Evolutionary conservation across 2,797 vertebrate species (phyloP).

Genomic region (Phrynocephalus vlangalii): DNA sequence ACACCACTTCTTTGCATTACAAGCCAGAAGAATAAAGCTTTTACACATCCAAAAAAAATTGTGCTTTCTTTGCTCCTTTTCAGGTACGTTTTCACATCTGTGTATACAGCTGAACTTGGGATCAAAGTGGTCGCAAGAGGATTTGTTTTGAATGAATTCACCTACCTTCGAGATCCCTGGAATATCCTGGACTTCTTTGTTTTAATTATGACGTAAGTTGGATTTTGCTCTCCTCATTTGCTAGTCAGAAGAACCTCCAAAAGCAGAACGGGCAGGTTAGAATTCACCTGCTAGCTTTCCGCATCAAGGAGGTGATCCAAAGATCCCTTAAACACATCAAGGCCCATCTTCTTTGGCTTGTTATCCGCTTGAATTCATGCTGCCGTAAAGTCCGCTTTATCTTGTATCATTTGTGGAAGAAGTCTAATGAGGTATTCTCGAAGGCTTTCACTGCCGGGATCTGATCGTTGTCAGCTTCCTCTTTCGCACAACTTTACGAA

Average conservation of each 20-base stretch:
- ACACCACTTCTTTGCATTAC: too few relatives aligned
- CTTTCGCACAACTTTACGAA: too few relatives aligned
- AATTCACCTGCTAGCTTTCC: not conserved
- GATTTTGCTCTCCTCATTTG: not conserved
- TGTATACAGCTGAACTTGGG: constrained; percentile 92
- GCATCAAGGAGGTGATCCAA: not conserved
- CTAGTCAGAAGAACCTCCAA: not conserved
- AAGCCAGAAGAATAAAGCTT: too few relatives aligned
- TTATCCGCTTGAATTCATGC: not conserved
- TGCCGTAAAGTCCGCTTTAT: not conserved
- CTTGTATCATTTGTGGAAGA: not conserved
- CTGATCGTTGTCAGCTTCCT: too few relatives aligned
- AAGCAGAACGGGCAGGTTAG: not conserved
- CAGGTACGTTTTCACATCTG: constrained; percentile 88
- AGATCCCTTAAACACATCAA: not conserved
- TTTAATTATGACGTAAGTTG: constrained; percentile 90
- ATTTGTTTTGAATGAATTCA: constrained; percentile 90
- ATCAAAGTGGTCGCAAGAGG: constrained; percentile 95
- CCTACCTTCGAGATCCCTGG: constrained; percentile 95
- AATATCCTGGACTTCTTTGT: constrained; percentile 93
- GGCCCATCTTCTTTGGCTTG: not conserved
- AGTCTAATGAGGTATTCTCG: not conserved
- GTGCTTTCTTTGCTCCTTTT: constrained; percentile 54
- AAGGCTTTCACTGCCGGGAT: too few relatives aligned
- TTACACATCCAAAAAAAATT: constrained; percentile 42